A percentile compares a stretch with the other conserved stretches of the same genome.
These are phyloP conservation scores for Drosophila kuntzei DNA, from an alignment of 2,888 invertebrate species.

Conservation along the genomic window DNA sequence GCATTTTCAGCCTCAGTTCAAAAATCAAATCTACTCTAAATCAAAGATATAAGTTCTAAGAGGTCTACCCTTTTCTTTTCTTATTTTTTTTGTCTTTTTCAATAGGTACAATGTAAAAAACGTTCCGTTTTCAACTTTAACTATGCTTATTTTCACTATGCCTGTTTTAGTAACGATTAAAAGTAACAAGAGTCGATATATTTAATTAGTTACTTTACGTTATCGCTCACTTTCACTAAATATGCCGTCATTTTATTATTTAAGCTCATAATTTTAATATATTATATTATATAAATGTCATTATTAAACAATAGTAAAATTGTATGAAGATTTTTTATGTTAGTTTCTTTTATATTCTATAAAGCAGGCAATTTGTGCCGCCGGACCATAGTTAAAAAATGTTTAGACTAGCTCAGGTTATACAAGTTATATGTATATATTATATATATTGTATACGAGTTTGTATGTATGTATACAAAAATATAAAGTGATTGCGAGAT, in stretches of 20 bases:
- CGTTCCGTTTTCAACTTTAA: neutral
- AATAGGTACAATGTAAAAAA: neutral
- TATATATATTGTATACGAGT: conserved; percentile 36
- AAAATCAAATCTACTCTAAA: too few relatives aligned
- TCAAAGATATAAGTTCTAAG: neutral
- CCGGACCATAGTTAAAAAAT: conserved; percentile 78
- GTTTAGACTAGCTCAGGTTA: conserved; percentile 83
- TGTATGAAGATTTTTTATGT: conserved; percentile 21
- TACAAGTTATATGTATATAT: conserved; percentile 56
- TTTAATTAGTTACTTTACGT: conserved; percentile 4
- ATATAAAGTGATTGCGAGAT: conserved; percentile 18
- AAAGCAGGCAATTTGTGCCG: conserved; percentile 58
- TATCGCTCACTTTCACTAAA: conserved; percentile 16
- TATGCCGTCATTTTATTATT: conserved; percentile 23
- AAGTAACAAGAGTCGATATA: conserved; percentile 16
- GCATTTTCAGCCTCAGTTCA: too few relatives aligned
- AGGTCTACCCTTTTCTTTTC: too few relatives aligned
- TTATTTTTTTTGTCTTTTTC: too few relatives aligned
- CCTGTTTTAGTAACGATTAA: conserved; percentile 23
- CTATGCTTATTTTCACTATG: conserved; percentile 37
- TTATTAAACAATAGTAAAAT: conserved; percentile 60
- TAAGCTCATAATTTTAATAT: conserved; percentile 13
- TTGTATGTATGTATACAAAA: conserved; percentile 11
- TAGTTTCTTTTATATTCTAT: conserved; percentile 16
- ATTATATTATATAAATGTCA: conserved; percentile 16